Conservation (phyloP, 1,140 invertebrate species). For the Drosophila azteca region DNA sequence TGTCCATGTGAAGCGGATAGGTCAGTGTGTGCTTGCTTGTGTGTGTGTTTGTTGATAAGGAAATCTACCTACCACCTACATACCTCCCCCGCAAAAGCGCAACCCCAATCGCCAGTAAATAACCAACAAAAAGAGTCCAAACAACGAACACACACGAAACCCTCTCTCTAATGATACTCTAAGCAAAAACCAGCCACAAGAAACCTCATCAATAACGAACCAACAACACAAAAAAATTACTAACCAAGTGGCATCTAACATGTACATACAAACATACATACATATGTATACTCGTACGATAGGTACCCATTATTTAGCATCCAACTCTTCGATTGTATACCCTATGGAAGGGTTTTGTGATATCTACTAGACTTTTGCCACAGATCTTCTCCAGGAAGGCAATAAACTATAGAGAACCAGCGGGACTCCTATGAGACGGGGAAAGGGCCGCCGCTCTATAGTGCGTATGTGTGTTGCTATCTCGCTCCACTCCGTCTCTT, state of each 20-base stretch:
- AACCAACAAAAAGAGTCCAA: slow-evolving; percentile 37
- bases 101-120: slow-evolving; percentile 58
- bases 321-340: neutral
- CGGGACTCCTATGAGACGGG: too few species aligned
- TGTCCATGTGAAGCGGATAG: slow-evolving; percentile 94
- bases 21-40: slow-evolving; percentile 85
- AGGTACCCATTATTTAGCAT: slow-evolving; percentile 2
- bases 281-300: slow-evolving; percentile 1
- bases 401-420: too few species aligned
- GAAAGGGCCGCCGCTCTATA: too few species aligned
- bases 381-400: too few species aligned
- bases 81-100: slow-evolving; percentile 21
- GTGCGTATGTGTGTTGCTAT: too few species aligned
- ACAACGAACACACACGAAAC: slow-evolving; percentile 15
- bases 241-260: slow-evolving; percentile 40
- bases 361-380: too few species aligned
- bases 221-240: slow-evolving; percentile 48
- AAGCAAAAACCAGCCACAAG: slow-evolving; percentile 31
- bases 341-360: too few species aligned
- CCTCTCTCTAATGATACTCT: slow-evolving; percentile 55
- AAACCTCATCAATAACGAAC: slow-evolving; percentile 61
- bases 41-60: slow-evolving; percentile 36
- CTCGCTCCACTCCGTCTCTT: too few species aligned
- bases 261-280: neutral
- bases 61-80: neutral